These are phyloP conservation scores for Agriotes lineatus DNA, from an alignment of 2,888 invertebrate species.

Conservation along the genomic window DNA sequence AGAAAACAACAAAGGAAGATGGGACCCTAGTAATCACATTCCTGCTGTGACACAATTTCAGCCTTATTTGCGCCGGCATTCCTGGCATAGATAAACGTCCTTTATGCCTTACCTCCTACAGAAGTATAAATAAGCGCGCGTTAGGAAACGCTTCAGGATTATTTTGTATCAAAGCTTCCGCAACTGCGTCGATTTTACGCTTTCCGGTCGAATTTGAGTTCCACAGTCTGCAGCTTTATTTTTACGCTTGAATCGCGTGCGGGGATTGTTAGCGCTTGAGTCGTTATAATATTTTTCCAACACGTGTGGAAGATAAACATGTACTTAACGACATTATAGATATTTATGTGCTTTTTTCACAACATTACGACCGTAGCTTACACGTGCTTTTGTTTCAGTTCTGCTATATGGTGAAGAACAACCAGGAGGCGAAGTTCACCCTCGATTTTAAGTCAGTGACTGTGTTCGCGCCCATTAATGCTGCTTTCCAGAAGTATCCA, in stretches of 20 bases:
- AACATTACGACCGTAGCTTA: too few species aligned
- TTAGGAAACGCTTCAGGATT: background rate
- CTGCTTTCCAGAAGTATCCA: slow-evolving; percentile 83
- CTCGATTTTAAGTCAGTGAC: slow-evolving; percentile 82
- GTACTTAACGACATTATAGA: background rate
- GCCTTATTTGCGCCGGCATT: slow-evolving; percentile 21
- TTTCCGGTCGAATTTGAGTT: background rate
- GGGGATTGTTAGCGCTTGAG: background rate
- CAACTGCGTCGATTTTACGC: background rate
- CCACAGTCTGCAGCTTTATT: background rate
- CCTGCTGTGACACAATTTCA: slow-evolving; percentile 24
- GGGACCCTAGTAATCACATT: slow-evolving; percentile 23
- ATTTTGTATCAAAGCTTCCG: background rate
- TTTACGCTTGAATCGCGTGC: background rate
- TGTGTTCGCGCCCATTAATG: slow-evolving; percentile 90
- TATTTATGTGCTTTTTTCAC: too few species aligned
- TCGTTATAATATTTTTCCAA: background rate
- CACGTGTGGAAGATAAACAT: background rate
- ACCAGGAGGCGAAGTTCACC: slow-evolving; percentile 79
- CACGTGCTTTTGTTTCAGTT: slow-evolving; percentile 76
- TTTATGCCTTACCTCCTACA: background rate
- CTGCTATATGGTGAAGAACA: slow-evolving; percentile 78
- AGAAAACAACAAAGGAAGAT: slow-evolving; percentile 22
- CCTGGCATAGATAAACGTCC: slow-evolving; percentile 22
- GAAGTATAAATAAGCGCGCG: slow-evolving; percentile 6